These are phyloP conservation scores for Coendou prehensilis DNA, from an alignment of 2,797 vertebrate species.

Conservation along the genomic window DNA sequence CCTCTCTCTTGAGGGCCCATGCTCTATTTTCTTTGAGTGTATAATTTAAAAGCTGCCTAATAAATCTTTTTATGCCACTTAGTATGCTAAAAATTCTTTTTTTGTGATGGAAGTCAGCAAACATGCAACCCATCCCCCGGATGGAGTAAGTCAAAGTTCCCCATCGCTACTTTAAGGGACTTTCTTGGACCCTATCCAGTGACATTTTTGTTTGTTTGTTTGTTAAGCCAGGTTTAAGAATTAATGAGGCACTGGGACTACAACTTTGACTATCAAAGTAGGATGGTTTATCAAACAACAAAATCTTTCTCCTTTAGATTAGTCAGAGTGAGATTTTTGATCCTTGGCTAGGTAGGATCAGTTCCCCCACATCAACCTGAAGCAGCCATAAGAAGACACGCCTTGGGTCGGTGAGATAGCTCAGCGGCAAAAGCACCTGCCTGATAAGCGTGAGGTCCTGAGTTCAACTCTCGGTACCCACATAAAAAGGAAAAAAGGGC, in stretches of 20 bases:
- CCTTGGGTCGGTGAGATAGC: background rate
- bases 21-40: background rate
- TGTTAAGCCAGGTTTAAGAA: background rate
- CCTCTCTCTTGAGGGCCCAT: background rate
- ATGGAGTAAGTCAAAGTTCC: background rate
- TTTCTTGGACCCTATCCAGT: background rate
- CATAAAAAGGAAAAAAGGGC: no score
- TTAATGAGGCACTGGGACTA: background rate
- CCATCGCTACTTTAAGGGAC: background rate
- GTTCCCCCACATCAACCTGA: background rate
- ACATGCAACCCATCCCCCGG: background rate
- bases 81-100: background rate
- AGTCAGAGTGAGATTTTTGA: background rate
- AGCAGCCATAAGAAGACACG: background rate
- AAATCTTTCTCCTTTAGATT: background rate
- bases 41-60: background rate
- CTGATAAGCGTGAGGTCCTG: no score
- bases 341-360: background rate
- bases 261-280: background rate
- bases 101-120: background rate
- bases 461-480: no score
- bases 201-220: background rate
- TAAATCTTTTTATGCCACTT: background rate
- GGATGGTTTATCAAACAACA: background rate
- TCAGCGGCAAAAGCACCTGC: no score